These are phyloP conservation scores for Phorcus lineatus DNA, from an alignment of 2,888 invertebrate species.

Conservation along the genomic window DNA sequence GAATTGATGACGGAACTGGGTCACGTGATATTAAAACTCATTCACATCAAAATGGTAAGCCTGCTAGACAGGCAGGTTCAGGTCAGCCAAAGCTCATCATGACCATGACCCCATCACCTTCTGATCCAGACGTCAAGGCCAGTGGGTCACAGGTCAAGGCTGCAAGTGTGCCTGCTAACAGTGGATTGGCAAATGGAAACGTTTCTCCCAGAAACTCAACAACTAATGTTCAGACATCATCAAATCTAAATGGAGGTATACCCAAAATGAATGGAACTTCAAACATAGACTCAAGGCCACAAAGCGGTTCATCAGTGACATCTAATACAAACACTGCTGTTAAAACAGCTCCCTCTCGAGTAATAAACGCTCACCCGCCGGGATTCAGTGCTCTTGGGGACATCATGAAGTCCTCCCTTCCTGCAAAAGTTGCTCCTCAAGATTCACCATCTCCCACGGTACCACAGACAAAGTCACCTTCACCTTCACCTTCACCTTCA, in stretches of 20 bases:
- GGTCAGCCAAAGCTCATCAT: not conserved
- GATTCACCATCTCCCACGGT: not conserved
- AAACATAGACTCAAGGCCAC: not conserved
- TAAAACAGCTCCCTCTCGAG: not conserved
- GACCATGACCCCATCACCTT: not conserved
- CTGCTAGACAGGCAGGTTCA: not conserved
- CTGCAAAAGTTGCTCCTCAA: not conserved
- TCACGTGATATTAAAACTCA: constrained; percentile 2
- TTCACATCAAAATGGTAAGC: not conserved
- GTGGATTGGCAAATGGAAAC: not conserved
- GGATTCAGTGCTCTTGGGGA: not conserved
- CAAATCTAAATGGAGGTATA: not conserved
- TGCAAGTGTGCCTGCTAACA: not conserved
- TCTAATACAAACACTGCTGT: not conserved
- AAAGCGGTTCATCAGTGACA: not conserved
- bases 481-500: constrained; percentile 15
- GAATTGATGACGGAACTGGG: constrained; percentile 29
- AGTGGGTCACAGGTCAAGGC: not conserved
- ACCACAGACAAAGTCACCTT: not conserved
- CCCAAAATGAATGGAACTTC: not conserved
- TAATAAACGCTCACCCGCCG: not conserved
- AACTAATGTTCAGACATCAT: not conserved
- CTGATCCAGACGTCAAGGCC: not conserved
- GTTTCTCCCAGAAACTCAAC: not conserved
- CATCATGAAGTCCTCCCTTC: not conserved